Conservation (phyloP, 1,140 invertebrate species). For the Pseudomyrmex concolor region DNA sequence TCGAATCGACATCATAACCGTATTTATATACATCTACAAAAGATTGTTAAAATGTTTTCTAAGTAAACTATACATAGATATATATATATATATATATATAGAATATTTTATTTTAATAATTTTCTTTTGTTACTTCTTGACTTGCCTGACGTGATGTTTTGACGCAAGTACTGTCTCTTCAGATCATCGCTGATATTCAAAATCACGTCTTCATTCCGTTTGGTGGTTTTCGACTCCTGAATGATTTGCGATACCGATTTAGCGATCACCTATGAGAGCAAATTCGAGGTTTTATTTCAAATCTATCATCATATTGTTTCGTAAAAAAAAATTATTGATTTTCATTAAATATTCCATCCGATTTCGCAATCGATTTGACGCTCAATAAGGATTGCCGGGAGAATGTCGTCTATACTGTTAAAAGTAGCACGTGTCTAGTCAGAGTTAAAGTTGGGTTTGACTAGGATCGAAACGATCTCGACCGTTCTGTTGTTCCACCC, state of each 20-base stretch:
- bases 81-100: too few species aligned
- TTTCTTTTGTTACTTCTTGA: neutral
- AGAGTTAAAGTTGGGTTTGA: conserved; percentile 48
- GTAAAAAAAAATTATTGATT: neutral
- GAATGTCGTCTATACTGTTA: neutral
- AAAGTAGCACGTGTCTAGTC: conserved; percentile 60
- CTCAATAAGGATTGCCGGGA: conserved; percentile 1
- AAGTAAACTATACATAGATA: too few species aligned
- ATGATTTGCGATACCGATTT: conserved; percentile 65
- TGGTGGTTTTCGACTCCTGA: conserved; percentile 61
- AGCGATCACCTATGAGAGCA: conserved; percentile 73
- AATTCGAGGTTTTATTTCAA: neutral
- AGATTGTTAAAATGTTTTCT: too few species aligned
- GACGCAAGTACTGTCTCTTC: conserved; percentile 75
- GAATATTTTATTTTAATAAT: neutral
- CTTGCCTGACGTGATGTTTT: conserved; percentile 73
- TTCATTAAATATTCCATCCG: neutral
- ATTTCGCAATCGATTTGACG: conserved; percentile 23
- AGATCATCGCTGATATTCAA: conserved; percentile 74
- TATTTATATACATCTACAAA: conserved; percentile 88
- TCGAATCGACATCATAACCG: conserved; percentile 89
- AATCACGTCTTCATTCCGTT: conserved; percentile 69
- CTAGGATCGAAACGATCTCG: conserved; percentile 66
- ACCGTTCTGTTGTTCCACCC: conserved; percentile 62
- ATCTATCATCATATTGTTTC: neutral